These are phyloP conservation scores for Chymomyza amoena DNA, from an alignment of 2,888 invertebrate species.

Conservation along the genomic window DNA sequence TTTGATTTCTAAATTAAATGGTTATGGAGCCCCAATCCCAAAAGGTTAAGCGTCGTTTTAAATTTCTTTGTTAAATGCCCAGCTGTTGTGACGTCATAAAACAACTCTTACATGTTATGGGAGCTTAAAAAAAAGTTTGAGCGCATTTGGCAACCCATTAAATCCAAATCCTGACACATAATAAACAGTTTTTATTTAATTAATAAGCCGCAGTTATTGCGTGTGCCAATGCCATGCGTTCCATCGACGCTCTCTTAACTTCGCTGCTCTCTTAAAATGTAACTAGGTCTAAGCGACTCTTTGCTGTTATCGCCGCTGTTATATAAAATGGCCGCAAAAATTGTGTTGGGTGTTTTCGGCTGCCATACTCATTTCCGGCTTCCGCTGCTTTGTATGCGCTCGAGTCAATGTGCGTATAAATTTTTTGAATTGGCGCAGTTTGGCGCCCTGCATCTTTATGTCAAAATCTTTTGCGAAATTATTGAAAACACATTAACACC, in stretches of 20 bases:
- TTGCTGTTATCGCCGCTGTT: slow-evolving; percentile 27
- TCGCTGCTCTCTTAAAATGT: background rate
- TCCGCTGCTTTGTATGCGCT: slow-evolving; percentile 71
- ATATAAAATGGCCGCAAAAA: slow-evolving; percentile 14
- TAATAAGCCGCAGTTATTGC: background rate
- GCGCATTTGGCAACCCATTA: background rate
- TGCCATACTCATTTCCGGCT: slow-evolving; percentile 76
- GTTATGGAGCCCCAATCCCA: too few species aligned
- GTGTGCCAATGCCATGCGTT: background rate
- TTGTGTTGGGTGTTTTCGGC: slow-evolving; percentile 36
- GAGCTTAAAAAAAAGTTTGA: background rate
- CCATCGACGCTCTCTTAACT: background rate
- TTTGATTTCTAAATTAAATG: too few species aligned
- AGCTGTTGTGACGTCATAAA: too few species aligned
- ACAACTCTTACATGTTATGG: background rate
- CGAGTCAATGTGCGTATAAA: slow-evolving; percentile 40
- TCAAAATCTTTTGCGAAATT: slow-evolving; percentile 40
- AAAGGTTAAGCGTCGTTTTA: too few species aligned
- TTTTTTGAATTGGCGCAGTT: slow-evolving; percentile 66
- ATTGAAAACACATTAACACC: slow-evolving; percentile 70
- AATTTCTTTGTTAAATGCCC: too few species aligned
- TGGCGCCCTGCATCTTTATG: slow-evolving; percentile 32
- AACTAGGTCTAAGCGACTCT: background rate
- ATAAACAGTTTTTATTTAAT: background rate
- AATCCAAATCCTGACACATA: background rate